Conservation (phyloP, 2,888 invertebrate species). For the Trissonchulus sp. region DNA sequence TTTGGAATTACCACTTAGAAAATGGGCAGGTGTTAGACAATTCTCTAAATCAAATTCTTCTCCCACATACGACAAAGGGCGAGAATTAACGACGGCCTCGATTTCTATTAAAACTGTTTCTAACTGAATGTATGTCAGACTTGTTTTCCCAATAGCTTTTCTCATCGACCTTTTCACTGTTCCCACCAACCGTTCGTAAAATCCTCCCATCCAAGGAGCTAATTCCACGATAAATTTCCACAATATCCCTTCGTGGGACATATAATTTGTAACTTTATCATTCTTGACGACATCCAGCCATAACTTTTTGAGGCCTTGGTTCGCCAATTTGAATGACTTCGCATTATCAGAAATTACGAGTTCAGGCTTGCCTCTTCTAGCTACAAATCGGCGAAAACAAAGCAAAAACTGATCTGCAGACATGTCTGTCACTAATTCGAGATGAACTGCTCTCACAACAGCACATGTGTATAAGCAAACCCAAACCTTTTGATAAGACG, state of each 20-base stretch:
- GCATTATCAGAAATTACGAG: constrained; percentile 53
- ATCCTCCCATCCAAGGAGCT: constrained; percentile 1
- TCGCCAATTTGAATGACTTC: constrained; percentile 50
- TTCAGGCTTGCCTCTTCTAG: constrained; percentile 45
- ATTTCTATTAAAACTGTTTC: background rate
- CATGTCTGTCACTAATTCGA: too few species aligned
- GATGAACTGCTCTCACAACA: too few species aligned
- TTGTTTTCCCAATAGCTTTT: background rate
- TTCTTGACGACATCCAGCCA: constrained; percentile 26
- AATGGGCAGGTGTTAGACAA: too few species aligned
- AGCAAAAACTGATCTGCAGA: too few species aligned
- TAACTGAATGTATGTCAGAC: background rate
- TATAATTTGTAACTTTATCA: background rate
- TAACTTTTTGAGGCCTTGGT: constrained; percentile 44
- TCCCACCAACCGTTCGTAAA: constrained; percentile 53
- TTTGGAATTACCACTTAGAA: too few species aligned
- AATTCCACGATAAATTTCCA: background rate
- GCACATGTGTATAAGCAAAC: constrained; percentile 53
- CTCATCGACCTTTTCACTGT: constrained; percentile 47
- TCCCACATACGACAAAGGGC: background rate
- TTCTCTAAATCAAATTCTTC: too few species aligned
- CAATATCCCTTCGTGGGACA: background rate
- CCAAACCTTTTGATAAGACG: constrained; percentile 41
- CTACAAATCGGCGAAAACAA: constrained; percentile 48
- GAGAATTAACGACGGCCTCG: background rate